Percentiles rank a stretch among this genome's conserved stretches.
Conservation (phyloP, 2,113 vertebrate genomes). For the Sinocyclocheilus anophthalmus region DNA sequence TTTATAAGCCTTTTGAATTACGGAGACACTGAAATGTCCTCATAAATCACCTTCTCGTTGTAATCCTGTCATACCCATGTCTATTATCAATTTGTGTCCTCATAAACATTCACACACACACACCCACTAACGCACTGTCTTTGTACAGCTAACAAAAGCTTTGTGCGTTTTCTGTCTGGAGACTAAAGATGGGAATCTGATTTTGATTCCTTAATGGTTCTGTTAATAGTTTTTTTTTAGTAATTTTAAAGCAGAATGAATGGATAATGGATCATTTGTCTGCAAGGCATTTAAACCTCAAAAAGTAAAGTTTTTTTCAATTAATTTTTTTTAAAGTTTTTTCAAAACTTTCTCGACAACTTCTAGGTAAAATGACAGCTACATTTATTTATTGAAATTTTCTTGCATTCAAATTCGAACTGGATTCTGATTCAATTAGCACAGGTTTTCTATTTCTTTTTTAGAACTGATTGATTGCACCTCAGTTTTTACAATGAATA, state of each 20-base stretch:
- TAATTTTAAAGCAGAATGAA: neutral
- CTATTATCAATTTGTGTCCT: too few species aligned
- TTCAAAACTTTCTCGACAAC: neutral
- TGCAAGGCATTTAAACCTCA: neutral
- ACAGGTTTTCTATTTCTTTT: too few species aligned
- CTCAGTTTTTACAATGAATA: too few species aligned
- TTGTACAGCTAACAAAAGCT: constrained; percentile 29
- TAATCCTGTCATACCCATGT: too few species aligned
- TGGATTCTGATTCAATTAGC: too few species aligned
- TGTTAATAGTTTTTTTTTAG: neutral
- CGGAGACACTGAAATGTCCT: too few species aligned
- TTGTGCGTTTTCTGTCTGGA: neutral
- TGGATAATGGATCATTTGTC: neutral
- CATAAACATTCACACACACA: neutral
- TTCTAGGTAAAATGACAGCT: neutral
- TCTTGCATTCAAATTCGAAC: neutral
- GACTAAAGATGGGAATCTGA: neutral
- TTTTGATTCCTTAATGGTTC: neutral
- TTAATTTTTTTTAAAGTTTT: neutral
- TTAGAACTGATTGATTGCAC: too few species aligned
- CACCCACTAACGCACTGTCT: neutral
- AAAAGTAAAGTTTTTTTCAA: neutral
- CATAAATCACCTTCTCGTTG: too few species aligned
- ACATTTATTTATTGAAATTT: neutral
- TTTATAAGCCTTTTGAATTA: too few species aligned